Evolutionary conservation across 2,797 vertebrate species (phyloP).

Genomic region (Halcyon chelicuti): DNA sequence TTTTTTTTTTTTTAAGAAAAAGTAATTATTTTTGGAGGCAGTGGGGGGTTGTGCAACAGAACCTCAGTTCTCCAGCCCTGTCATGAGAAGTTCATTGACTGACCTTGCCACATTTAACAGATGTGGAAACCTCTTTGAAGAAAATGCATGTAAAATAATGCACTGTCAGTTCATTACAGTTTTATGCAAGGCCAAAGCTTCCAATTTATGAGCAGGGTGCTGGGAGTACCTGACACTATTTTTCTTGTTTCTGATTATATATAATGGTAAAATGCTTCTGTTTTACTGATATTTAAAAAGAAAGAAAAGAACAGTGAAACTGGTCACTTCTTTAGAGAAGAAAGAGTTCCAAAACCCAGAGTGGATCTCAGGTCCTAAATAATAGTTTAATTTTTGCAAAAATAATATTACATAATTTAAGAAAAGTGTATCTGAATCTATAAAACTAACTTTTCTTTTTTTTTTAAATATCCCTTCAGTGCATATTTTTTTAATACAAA

Average conservation of each 20-base stretch:
- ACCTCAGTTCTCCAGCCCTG: background rate
- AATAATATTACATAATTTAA: background rate
- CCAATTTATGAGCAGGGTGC: background rate
- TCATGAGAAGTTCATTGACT: background rate
- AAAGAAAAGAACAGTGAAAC: background rate
- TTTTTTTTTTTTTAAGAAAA: background rate
- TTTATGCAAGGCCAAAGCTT: background rate
- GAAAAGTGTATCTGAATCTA: background rate
- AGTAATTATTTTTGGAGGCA: background rate
- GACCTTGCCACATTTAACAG: background rate
- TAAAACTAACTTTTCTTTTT: background rate
- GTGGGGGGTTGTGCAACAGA: background rate
- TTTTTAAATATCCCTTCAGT: background rate
- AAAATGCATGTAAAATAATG: background rate
- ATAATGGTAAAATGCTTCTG: background rate
- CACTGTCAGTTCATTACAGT: background rate
- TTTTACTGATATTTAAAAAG: background rate
- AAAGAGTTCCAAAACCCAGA: background rate
- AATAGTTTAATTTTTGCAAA: background rate
- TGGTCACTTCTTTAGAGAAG: background rate
- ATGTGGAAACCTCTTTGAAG: background rate
- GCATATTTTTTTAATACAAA: background rate
- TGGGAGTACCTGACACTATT: background rate
- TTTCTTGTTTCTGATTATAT: background rate
- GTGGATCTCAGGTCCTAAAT: background rate